These are phyloP conservation scores for Salvelinus alpinus DNA, from an alignment of 2,113 vertebrate species.

Conservation along the genomic window DNA sequence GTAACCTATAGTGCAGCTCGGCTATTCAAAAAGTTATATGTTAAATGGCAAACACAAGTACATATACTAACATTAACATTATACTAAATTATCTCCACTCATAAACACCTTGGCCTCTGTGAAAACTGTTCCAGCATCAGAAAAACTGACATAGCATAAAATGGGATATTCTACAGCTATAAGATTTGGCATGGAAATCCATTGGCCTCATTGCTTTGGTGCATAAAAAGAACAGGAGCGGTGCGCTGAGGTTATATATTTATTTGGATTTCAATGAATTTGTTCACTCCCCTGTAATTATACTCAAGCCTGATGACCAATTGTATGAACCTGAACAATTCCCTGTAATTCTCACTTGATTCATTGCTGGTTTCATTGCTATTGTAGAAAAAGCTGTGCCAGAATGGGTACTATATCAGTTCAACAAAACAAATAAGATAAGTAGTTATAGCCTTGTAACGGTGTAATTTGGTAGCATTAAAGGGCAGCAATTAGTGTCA, in stretches of 20 bases:
- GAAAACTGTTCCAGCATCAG: neutral
- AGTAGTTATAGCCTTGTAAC: neutral
- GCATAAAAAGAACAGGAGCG: neutral
- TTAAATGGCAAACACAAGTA: too few relatives aligned
- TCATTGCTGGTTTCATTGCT: neutral
- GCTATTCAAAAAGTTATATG: too few relatives aligned
- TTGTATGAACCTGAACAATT: neutral
- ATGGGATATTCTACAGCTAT: neutral
- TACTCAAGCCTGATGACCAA: neutral
- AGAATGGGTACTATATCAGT: neutral
- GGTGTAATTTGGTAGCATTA: conserved; percentile 2
- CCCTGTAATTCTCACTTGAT: neutral
- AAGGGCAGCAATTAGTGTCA: conserved; percentile 10
- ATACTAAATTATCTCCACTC: neutral
- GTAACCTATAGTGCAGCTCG: too few relatives aligned
- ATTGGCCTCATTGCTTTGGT: neutral
- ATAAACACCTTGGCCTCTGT: neutral
- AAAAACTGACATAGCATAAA: neutral
- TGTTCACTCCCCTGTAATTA: neutral
- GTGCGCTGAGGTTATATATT: neutral
- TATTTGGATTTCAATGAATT: conserved; percentile 1
- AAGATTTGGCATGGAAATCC: neutral
- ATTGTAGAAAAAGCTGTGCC: neutral
- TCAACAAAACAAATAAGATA: conserved; percentile 10
- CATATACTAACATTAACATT: too few relatives aligned